These are phyloP conservation scores for Ramphastos sulfuratus DNA, from an alignment of 2,113 vertebrate species.

Conservation along the genomic window DNA sequence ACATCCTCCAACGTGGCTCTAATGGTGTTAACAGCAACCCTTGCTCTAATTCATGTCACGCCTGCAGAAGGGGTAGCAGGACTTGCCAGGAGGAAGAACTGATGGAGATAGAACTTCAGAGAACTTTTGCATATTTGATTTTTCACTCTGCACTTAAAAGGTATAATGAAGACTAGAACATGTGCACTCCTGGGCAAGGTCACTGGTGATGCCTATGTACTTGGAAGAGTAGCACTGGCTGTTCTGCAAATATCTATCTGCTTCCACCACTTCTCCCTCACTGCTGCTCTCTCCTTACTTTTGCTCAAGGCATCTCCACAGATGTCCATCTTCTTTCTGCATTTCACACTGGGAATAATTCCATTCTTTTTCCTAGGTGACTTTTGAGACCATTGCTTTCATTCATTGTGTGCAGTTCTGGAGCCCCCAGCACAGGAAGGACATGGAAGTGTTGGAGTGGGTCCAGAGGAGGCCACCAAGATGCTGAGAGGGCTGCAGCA, in stretches of 20 bases:
- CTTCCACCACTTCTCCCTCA: background rate
- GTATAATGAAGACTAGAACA: background rate
- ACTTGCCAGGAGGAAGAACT: background rate
- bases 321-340: background rate
- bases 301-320: background rate
- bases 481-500: no score
- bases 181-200: background rate
- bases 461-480: no score
- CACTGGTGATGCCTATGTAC: background rate
- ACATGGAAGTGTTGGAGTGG: no score
- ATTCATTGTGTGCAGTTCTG: no score
- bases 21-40: background rate
- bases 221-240: background rate
- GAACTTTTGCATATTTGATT: background rate
- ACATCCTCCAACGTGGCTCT: background rate
- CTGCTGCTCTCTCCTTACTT: background rate
- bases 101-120: background rate
- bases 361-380: background rate
- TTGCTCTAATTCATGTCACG: background rate
- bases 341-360: background rate
- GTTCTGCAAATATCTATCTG: background rate
- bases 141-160: background rate
- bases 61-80: background rate
- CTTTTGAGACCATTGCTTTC: background rate
- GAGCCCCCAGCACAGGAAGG: no score